Conservation (phyloP, 2,888 invertebrate genomes). For the Sinohyriopsis cumingii region DNA sequence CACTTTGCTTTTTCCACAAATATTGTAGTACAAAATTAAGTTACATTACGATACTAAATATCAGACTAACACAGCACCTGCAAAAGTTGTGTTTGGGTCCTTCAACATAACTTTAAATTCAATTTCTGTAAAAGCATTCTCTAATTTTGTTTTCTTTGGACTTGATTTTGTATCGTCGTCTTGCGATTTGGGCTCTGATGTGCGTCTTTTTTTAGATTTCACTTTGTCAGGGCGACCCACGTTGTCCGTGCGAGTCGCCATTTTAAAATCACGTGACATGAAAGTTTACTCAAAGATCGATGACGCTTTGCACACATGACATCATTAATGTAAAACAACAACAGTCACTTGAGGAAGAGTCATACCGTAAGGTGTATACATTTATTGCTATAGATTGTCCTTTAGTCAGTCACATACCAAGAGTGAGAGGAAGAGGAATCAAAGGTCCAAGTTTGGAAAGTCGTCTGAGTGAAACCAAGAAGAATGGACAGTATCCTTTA, state of each 20-base stretch:
- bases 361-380: slow-evolving; percentile 11
- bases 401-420: too few species aligned
- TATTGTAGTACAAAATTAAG: too few species aligned
- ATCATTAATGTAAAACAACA: slow-evolving; percentile 1
- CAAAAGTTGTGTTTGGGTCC: slow-evolving; percentile 36
- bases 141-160: slow-evolving; percentile 15
- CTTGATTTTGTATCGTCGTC: too few species aligned
- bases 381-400: not conserved
- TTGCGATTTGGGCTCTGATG: too few species aligned
- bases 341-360: slow-evolving; percentile 44
- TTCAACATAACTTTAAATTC: slow-evolving; percentile 49
- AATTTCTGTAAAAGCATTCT: slow-evolving; percentile 38
- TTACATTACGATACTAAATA: too few species aligned
- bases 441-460: too few species aligned
- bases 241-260: too few species aligned
- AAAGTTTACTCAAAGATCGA: slow-evolving; percentile 15
- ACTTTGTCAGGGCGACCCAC: too few species aligned
- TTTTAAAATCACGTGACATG: too few species aligned
- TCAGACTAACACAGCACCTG: slow-evolving; percentile 20
- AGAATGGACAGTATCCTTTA: slow-evolving; percentile 58
- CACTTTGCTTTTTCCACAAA: too few species aligned
- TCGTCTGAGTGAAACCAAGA: not conserved
- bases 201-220: too few species aligned
- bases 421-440: too few species aligned
- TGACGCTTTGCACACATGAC: slow-evolving; percentile 39